Base-by-base conservation (phyloP, 1,140 invertebrate species). In the Microvelia longipes region DNA sequence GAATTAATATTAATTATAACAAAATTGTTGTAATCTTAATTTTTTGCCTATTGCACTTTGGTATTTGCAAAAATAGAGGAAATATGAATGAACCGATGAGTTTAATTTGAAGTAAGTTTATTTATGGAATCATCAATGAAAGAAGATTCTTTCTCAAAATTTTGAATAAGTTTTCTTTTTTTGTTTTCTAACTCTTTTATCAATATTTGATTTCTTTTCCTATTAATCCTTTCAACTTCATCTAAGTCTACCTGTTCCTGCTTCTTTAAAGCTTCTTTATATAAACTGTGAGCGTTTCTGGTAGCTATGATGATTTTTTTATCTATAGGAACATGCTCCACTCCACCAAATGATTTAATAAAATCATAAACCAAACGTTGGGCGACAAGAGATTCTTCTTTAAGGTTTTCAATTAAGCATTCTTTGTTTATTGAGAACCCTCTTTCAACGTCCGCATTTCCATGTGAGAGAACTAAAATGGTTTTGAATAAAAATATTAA, bases 351-450 rank as follows among this genome's bases (percentile, higher is more conserved):
- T 5, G 35, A 50, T 11, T 50, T 50, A 50, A 50, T 50, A 50
- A 11, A 19, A 50, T 50, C 35, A 19, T 50, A 50, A 5, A 50
- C 35, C 19, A 50, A 50, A 5, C 35, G 5, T 50, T 69, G 68
- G 14, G 1, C 75, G 1, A 75, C 69, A 27, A 75, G 69, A 15
- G 73, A 75, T 27, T 72, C 14, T 50, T 74, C 71, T 30, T 50
- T 64, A 50, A 74, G 69, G 71, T 75, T 75, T 66, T 74, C 71
- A 11, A 73, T 68, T 50, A 75, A 70, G 65, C 71, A 72, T 25
- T 74, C 75, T 66, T 73, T 71, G 28, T 75, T 75, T 0, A 75
- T 68, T 1, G 74, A 75, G 68, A 75, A 74, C 24, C 71, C 74
- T 69, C 74, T 71, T 70, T 75, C 75, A 24, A 74, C 61, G 19